phyloP scores from a whole-genome alignment of 2,113 vertebrate species.

The Brachyistius frenatus region DNA sequence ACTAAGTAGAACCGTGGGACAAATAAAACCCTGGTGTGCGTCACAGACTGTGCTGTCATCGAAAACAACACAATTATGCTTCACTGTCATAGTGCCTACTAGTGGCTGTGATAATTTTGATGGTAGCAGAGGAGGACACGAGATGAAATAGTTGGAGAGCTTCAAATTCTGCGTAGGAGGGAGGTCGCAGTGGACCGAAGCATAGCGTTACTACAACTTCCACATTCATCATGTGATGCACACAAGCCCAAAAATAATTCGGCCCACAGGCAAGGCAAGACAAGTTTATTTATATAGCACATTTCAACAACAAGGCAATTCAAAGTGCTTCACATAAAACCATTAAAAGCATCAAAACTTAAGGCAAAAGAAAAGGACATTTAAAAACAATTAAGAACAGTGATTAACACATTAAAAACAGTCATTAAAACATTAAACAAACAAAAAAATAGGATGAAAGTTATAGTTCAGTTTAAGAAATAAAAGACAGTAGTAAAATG shows the following conservation, averaged over 20 bases:
- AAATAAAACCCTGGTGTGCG: conserved; percentile 21
- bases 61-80: not conserved
- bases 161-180: not conserved
- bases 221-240: not conserved
- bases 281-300: no score
- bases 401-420: no score
- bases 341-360: no score
- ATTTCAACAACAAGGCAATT: no score
- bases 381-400: no score
- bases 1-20: conserved; percentile 30
- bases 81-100: conserved; percentile 8
- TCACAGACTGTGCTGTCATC: not conserved
- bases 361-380: no score
- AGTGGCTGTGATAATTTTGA: not conserved
- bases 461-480: no score
- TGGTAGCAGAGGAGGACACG: not conserved
- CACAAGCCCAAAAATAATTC: not conserved
- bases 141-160: not conserved
- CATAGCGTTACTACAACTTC: not conserved
- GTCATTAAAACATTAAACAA: no score
- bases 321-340: no score
- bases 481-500: no score
- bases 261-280: no score
- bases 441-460: no score
- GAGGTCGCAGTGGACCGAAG: not conserved